Evolutionary conservation across 2,888 invertebrate genomes (phyloP).

Genomic region (Drosophila testacea): DNA sequence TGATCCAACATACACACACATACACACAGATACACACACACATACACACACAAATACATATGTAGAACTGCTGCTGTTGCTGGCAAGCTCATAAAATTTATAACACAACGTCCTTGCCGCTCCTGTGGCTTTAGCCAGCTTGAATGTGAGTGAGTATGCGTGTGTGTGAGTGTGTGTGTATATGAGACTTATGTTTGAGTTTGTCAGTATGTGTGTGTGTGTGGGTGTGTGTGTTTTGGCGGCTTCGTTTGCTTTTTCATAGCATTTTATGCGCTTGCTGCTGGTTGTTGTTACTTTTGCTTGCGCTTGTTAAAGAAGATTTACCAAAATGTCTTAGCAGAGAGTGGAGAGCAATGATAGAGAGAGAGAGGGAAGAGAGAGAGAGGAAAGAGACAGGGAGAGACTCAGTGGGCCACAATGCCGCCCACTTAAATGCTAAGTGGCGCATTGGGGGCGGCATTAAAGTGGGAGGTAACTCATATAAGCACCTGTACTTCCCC

Average conservation of each 20-base stretch:
- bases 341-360: not conserved
- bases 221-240: slow-evolving; percentile 49
- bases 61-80: slow-evolving; percentile 47
- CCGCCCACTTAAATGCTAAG: slow-evolving; percentile 80
- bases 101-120: slow-evolving; percentile 82
- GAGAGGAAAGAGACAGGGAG: not conserved
- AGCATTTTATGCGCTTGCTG: slow-evolving; percentile 71
- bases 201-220: slow-evolving; percentile 29
- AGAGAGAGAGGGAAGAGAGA: not conserved
- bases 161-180: slow-evolving; percentile 23
- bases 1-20: slow-evolving; percentile 64
- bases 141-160: slow-evolving; percentile 23
- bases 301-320: slow-evolving; percentile 76
- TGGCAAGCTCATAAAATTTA: slow-evolving; percentile 82
- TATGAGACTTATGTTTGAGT: slow-evolving; percentile 49
- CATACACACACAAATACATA: slow-evolving; percentile 21
- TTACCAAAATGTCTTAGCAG: slow-evolving; percentile 75
- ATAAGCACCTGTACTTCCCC: slow-evolving; percentile 52
- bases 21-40: slow-evolving; percentile 38
- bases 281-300: slow-evolving; percentile 46
- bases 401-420: slow-evolving; percentile 43
- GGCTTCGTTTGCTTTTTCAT: slow-evolving; percentile 78
- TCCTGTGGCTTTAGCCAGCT: slow-evolving; percentile 68
- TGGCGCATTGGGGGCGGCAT: slow-evolving; percentile 66
- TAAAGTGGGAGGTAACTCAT: slow-evolving; percentile 14